A percentile compares a stretch with the other conserved stretches of the same genome.
These are phyloP conservation scores for Ciconia nigra DNA, from an alignment of 2,797 vertebrate species.

Conservation along the genomic window DNA sequence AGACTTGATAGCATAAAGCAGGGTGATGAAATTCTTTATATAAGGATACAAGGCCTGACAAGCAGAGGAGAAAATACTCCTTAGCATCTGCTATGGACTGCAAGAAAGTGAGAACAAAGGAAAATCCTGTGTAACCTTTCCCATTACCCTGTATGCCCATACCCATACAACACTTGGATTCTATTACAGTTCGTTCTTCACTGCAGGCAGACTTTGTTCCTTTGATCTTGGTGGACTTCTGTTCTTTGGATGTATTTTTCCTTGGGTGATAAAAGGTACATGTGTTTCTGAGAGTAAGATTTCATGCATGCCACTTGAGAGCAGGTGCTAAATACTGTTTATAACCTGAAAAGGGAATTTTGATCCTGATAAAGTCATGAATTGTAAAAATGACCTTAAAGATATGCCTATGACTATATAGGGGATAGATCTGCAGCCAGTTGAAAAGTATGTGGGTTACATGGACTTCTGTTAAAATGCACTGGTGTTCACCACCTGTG, in stretches of 20 bases:
- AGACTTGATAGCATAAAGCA: background rate
- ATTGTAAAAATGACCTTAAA: background rate
- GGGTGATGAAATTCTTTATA: background rate
- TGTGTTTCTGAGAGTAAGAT: background rate
- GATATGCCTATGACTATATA: background rate
- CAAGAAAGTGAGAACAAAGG: background rate
- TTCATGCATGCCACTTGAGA: background rate
- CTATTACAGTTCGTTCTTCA: background rate
- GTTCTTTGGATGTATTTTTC: background rate
- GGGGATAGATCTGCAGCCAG: background rate
- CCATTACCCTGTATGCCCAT: background rate
- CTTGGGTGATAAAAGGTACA: background rate
- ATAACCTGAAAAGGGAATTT: background rate
- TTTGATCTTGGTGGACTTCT: background rate
- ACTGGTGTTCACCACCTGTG: background rate
- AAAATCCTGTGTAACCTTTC: background rate
- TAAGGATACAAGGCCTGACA: background rate
- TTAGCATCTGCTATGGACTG: background rate
- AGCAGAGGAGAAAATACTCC: background rate
- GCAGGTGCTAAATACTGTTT: background rate
- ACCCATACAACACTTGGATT: background rate
- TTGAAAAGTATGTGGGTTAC: background rate
- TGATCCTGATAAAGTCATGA: background rate
- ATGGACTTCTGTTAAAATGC: background rate
- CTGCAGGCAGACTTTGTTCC: background rate